These are phyloP conservation scores for Thunnus thynnus DNA, from an alignment of 2,113 vertebrate genomes.

Conservation along the genomic window DNA sequence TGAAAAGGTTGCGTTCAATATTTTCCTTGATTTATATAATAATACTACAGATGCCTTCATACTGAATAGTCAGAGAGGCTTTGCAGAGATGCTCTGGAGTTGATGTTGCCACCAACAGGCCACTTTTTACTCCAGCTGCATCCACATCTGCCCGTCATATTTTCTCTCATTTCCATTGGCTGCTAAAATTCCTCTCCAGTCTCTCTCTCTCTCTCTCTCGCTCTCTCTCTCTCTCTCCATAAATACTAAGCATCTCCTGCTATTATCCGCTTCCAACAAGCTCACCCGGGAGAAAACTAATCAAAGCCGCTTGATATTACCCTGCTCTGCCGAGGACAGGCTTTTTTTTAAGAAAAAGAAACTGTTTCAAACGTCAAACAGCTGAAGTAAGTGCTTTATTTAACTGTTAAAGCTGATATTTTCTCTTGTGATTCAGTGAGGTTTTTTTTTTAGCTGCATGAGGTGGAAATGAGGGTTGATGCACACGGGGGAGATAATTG, in stretches of 20 bases:
- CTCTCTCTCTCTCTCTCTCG: conserved; percentile 33
- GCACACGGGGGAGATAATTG: conserved; percentile 70
- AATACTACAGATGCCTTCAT: no score
- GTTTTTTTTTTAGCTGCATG: conserved; percentile 8
- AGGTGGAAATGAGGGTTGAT: conserved; percentile 25
- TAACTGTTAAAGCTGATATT: not conserved
- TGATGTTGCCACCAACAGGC: conserved; percentile 26
- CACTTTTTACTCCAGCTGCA: conserved; percentile 21
- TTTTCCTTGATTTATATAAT: not conserved
- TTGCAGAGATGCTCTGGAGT: not conserved
- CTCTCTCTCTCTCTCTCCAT: conserved; percentile 50
- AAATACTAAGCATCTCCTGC: conserved; percentile 66
- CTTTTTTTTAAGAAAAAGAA: not conserved
- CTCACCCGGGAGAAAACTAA: conserved; percentile 57
- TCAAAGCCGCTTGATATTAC: conserved; percentile 37
- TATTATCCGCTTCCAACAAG: conserved; percentile 65
- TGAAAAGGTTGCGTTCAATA: not conserved
- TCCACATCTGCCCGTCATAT: conserved; percentile 51
- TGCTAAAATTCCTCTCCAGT: conserved; percentile 42
- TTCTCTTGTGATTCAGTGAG: not conserved
- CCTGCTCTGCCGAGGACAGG: conserved; percentile 2
- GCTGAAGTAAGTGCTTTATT: conserved; percentile 62
- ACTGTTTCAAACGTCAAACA: not conserved
- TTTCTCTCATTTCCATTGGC: conserved; percentile 70
- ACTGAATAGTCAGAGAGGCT: not conserved